Conservation (phyloP, 1,140 invertebrate genomes). For the Drosophila orosa region DNA sequence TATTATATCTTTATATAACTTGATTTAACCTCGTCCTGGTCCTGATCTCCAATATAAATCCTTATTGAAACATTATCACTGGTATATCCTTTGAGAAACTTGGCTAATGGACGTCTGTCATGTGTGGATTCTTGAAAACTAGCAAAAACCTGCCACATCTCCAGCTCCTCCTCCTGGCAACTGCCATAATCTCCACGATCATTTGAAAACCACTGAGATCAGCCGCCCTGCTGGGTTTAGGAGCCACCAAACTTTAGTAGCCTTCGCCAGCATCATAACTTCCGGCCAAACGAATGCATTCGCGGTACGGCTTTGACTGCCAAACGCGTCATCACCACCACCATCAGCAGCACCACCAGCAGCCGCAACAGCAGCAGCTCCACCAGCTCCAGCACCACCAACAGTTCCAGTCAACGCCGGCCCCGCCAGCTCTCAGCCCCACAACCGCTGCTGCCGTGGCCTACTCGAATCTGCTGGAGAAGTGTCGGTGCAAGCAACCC, state of each 20-base stretch:
- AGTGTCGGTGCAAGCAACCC: conserved; percentile 74
- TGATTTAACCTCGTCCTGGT: too few species aligned
- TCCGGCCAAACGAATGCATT: conserved; percentile 81
- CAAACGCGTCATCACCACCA: conserved; percentile 73
- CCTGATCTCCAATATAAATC: background rate
- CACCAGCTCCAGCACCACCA: conserved; percentile 38
- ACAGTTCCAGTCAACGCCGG: conserved; percentile 41
- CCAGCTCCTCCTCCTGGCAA: background rate
- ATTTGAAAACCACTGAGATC: conserved; percentile 1
- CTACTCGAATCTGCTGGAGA: conserved; percentile 72
- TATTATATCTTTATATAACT: too few species aligned
- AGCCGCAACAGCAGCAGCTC: conserved; percentile 48
- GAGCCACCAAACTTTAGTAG: conserved; percentile 11
- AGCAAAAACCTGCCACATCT: background rate
- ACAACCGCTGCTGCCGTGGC: conserved; percentile 39
- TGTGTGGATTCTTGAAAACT: conserved; percentile 1
- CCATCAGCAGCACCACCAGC: conserved; percentile 43
- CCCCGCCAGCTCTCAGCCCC: conserved; percentile 33
- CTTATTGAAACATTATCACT: background rate
- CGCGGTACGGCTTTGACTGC: conserved; percentile 78
- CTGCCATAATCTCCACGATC: background rate
- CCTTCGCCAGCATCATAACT: conserved; percentile 14
- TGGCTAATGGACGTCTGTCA: background rate
- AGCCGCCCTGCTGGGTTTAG: background rate
- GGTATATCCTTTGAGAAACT: background rate